Evolutionary conservation across 2,113 vertebrate species (phyloP).

Genomic region (Sakesphorus luctuosus): DNA sequence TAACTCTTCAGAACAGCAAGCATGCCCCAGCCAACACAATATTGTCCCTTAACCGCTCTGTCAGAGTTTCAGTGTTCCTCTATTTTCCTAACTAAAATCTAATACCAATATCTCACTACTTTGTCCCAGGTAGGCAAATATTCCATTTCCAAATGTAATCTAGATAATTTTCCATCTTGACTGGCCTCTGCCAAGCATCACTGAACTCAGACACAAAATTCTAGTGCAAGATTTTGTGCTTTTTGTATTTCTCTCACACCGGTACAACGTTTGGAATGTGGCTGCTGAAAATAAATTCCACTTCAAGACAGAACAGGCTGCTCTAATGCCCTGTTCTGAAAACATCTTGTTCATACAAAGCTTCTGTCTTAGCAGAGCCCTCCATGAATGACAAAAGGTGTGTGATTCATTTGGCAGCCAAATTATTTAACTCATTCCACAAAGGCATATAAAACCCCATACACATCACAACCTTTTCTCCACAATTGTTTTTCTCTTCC

Average conservation of each 20-base stretch:
- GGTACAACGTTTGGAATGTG: constrained; percentile 2
- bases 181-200: neutral
- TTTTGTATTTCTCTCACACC: constrained; percentile 25
- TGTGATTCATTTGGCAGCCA: constrained; percentile 70
- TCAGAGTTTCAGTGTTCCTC: neutral
- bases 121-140: neutral
- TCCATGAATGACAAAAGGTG: constrained; percentile 9
- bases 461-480: constrained; percentile 51
- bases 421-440: constrained; percentile 73
- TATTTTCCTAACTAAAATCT: neutral
- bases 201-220: neutral
- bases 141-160: neutral
- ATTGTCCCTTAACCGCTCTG: neutral
- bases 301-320: constrained; percentile 23
- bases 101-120: neutral
- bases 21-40: neutral
- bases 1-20: neutral
- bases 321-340: constrained; percentile 4
- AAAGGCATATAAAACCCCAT: constrained; percentile 43
- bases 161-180: neutral
- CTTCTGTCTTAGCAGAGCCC: neutral
- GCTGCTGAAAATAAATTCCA: constrained; percentile 48
- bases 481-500: neutral
- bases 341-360: neutral
- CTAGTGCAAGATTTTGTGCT: neutral